phyloP scores from a whole-genome alignment of 2,113 vertebrate genomes.

The Vidua macroura region DNA sequence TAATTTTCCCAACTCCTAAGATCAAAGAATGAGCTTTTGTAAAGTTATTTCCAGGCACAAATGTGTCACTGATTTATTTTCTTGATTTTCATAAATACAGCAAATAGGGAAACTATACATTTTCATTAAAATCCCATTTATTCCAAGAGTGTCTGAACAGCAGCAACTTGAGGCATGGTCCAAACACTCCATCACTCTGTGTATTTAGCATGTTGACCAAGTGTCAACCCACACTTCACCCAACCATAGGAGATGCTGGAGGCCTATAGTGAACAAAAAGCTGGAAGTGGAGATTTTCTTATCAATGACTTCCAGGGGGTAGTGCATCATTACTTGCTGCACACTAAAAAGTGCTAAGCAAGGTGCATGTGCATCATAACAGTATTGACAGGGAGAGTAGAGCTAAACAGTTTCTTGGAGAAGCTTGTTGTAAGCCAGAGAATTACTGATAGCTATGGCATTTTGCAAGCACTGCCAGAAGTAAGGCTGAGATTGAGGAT shows the following conservation, averaged over 20 bases:
- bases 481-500: conserved; percentile 86
- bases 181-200: background rate
- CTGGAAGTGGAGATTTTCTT: background rate
- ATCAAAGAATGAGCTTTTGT: background rate
- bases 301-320: background rate
- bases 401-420: conserved; percentile 82
- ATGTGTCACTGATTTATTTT: background rate
- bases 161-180: background rate
- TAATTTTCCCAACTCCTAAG: background rate
- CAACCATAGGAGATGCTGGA: background rate
- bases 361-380: background rate
- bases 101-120: background rate
- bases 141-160: background rate
- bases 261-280: background rate
- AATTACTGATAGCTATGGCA: conserved; percentile 79
- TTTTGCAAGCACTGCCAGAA: conserved; percentile 93
- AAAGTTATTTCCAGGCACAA: background rate
- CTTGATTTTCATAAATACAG: background rate
- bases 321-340: background rate
- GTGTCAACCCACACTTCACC: background rate
- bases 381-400: background rate
- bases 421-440: conserved; percentile 82
- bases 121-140: background rate
- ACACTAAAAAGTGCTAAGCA: background rate
- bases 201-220: background rate